Evolutionary conservation across 2,888 invertebrate genomes (phyloP), one percentile per base, ranked within the genome.

Genomic region (Petrolisthes manimaculis): DNA sequence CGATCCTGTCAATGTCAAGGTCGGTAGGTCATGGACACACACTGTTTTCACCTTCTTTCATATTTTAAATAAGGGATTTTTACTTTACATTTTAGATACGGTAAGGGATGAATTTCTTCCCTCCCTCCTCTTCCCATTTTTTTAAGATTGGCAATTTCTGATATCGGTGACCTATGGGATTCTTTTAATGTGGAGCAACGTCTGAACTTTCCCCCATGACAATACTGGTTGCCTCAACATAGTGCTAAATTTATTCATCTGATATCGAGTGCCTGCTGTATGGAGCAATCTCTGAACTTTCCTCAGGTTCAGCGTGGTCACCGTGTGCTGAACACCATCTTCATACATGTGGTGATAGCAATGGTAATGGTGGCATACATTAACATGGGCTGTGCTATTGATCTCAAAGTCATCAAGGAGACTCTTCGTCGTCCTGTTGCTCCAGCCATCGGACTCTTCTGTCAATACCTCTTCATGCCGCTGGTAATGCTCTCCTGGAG

Each of bases 321-420:
- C 4, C 83, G 83, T 51, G 83, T 86, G 12, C 61, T 91, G 37
- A 90, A 91, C 93, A 94, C 93, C 14, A 93, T 96, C 5, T 97
- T 97, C 92, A 95, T 95, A 0, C 94, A 94, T 75, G 96, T 96
- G 89, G 96, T 97, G 5, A 96, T 96, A 3, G 93, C 95, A 79
- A 94, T 97, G 81, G 95, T 96, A 74, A 95, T 96, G 0, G 93
- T 97, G 82, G 95, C 97, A 92, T 97, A 97, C 92, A 95, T 98
- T 86, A 97, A 97, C 94, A 97, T 97, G 93, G 97, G 98, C 0
- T 97, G 97, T 92, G 97, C 97, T 0, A 94, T 97, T 93, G 96
- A 97, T 92, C 95, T 96, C 95, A 93, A 94, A 0, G 95, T 95
- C 0, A 94, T 97, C 21, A 94, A 94, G 91, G 93, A 94, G 1